Evolutionary conservation across 2,888 invertebrate species (phyloP).

Genomic region (Nebria salina): DNA sequence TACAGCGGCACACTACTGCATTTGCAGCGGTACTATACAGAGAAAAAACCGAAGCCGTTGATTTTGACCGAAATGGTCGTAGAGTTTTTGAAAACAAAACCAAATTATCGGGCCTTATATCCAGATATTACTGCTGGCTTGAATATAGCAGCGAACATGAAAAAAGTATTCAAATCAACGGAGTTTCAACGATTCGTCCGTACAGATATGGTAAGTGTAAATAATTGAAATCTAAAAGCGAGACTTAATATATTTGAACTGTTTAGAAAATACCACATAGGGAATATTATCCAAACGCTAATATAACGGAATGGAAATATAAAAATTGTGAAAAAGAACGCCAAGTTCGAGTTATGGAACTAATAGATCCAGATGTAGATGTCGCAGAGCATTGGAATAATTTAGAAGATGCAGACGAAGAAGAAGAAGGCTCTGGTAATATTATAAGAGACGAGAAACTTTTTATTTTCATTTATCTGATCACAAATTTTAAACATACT

Average conservation of each 20-base stretch:
- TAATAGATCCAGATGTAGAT: conserved; percentile 68
- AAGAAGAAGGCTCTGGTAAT: conserved; percentile 50
- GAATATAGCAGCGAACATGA: conserved; percentile 60
- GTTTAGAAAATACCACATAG: conserved; percentile 65
- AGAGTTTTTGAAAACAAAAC: conserved; percentile 65
- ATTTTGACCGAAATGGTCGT: conserved; percentile 67
- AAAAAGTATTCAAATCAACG: conserved; percentile 65
- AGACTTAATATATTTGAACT: neutral
- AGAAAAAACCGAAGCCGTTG: conserved; percentile 66
- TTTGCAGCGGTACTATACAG: conserved; percentile 70
- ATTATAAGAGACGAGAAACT: neutral
- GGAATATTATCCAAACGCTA: conserved; percentile 68
- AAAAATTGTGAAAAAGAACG: conserved; percentile 65
- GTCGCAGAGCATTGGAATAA: conserved; percentile 64
- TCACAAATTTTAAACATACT: neutral
- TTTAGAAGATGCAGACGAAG: conserved; percentile 61
- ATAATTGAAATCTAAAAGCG: neutral
- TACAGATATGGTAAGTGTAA: conserved; percentile 62
- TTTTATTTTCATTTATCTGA: no score
- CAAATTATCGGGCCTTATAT: conserved; percentile 66
- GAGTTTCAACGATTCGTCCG: conserved; percentile 67
- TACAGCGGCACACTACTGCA: conserved; percentile 68
- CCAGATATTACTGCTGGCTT: conserved; percentile 64
- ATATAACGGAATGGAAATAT: conserved; percentile 64
- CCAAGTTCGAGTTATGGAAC: conserved; percentile 64